These are phyloP conservation scores for Bradypodion ventrale DNA, from an alignment of 2,797 vertebrate genomes.

Conservation along the genomic window DNA sequence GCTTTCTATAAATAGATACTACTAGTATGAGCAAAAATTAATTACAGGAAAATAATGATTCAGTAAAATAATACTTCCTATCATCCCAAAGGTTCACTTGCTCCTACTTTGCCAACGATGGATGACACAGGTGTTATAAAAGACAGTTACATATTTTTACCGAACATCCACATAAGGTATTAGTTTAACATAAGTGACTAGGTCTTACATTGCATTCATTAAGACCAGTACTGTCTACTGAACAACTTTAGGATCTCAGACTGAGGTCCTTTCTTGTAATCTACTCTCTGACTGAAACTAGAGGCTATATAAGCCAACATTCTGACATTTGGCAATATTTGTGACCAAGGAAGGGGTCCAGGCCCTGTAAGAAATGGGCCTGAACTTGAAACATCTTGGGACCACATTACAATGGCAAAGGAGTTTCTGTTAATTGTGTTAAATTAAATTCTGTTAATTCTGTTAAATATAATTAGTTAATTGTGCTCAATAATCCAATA, in stretches of 20 bases:
- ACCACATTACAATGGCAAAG: not conserved
- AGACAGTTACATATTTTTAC: not conserved
- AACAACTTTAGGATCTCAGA: not conserved
- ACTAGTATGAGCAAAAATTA: not conserved
- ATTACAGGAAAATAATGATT: not conserved
- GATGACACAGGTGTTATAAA: not conserved
- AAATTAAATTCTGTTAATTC: too few relatives aligned
- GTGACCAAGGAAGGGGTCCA: too few relatives aligned
- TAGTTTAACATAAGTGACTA: not conserved
- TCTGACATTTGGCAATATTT: not conserved
- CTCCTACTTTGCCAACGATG: not conserved
- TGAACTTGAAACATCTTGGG: not conserved
- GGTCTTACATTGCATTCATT: too few relatives aligned
- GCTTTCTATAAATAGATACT: not conserved
- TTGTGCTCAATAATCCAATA: not conserved
- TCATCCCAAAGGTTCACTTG: not conserved
- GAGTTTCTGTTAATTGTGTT: not conserved
- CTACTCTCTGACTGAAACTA: not conserved
- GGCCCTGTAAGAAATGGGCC: not conserved
- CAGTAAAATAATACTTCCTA: not conserved
- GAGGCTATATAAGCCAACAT: not conserved
- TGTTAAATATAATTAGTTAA: not conserved
- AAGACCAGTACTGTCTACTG: not conserved
- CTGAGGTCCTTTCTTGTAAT: not conserved
- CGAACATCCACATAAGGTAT: not conserved